Base-by-base conservation (phyloP, 1,140 invertebrate species). In the Ostrea denselamellosa region DNA sequence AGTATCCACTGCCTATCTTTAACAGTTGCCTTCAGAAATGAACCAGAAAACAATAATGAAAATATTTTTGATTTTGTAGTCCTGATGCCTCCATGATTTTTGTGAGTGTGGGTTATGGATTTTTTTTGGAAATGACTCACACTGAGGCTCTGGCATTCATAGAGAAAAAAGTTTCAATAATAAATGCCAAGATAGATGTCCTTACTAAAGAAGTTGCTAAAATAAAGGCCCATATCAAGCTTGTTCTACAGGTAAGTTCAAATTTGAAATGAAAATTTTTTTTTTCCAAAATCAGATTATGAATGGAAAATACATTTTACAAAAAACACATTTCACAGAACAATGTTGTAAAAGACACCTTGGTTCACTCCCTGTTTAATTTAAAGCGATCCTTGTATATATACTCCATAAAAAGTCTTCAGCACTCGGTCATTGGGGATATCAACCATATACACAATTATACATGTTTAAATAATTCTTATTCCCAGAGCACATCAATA, bases 181-280 rank as follows among this genome's bases (percentile, higher is more conserved):
- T 97, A 14, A 96, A 97, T 91, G 95, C 90, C 12, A 85, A 90
- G 81, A 86, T 96, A 10, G 95, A 96, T 28, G 95, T 96, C 90
- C 93, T 97, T 19, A 95, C 96, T 8, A 95, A 96, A 81, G 96
- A 97, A 90, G 96, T 97, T 87, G 95, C 96, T 0, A 96, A 96
- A 90, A 97, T 96, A 0, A 97, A 97, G 90, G 96, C 97, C 10
- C 96, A 97, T 91, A 98, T 98, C 86, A 98, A 98, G 93, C 93
- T 98, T 89, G 96, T 97, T 10, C 83, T 94, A 9, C 93, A 94
- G 92, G 94, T 93, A 85, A 85, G 22, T 51, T 22, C 96, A 96
- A 90, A 97, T 96, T n/a, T 44, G 5, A 44, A 44, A 44, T 44
- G 34, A 44, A 44, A n/a, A n/a, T n/a, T n/a, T n/a, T n/a, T n/a